Evolutionary conservation across 2,888 invertebrate genomes (phyloP), one percentile per base, ranked within the genome.

Genomic region (Chloroclysta siterata): DNA sequence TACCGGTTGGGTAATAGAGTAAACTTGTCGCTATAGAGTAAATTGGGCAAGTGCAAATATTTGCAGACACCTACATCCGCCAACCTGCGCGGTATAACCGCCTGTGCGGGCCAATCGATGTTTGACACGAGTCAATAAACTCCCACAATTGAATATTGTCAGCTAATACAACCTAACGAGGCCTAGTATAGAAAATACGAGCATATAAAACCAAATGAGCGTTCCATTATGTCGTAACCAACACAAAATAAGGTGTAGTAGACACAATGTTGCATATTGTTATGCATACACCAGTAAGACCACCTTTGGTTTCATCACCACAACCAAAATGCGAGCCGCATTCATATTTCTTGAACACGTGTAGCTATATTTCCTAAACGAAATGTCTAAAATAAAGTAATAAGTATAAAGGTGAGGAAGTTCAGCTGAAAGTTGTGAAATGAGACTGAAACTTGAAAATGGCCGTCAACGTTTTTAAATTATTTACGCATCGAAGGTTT

Each of bases 31-130:
- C 41, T 48, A 39, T 71, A 72, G 73, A 80, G 78, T 80, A 82
- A 84, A 85, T 89, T 90, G 82, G 84, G 87, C 83, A 85, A 89
- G 85, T 80, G 84, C 83, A 80, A 91, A 92, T 91, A 92, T 92
- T 91, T 91, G 91, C 88, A 81, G 74, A 89, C 91, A 86, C 90
- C 90, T 87, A 90, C 92, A 83, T 87, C 85, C 86, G 85, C 87
- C 82, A 87, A 87, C 86, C 82, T 86, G 89, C 84, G 89, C 84
- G 80, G 82, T 80, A 76, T 17, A 77, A 77, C 68, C 69, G 78
- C 68, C 68, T 77, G 72, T 68, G 75, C 76, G 71, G 70, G 71
- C 65, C 68, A 69, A 63, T 69, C 54, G 61, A 66, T 67, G 69
- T 71, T 61, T 65, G 68, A 74, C 71, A 76, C 79, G 72, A 83